A percentile compares a stretch with the other conserved stretches of the same genome.
These are phyloP conservation scores for Limnephilus marmoratus DNA, from an alignment of 2,888 invertebrate species.

Conservation along the genomic window DNA sequence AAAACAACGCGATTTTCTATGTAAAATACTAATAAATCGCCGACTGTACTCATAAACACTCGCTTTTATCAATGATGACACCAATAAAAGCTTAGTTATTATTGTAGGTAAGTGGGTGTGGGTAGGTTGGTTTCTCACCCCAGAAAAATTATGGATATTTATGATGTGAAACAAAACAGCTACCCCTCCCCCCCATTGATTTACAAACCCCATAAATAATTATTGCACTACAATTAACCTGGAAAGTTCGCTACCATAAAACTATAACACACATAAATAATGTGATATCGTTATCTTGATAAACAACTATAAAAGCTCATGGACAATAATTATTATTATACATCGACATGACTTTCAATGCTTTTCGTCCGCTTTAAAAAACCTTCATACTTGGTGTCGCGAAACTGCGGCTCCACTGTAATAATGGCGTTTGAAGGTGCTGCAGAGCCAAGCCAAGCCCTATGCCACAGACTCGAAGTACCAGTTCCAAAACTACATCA, in stretches of 20 bases:
- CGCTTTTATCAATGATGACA: neutral
- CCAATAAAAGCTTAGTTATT: neutral
- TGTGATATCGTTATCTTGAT: neutral
- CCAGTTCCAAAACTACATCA: no score
- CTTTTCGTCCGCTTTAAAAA: neutral
- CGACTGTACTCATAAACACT: neutral
- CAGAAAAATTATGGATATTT: neutral
- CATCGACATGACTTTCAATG: neutral
- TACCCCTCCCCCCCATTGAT: neutral
- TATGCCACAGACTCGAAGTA: no score
- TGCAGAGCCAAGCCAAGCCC: no score
- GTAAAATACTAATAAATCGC: no score
- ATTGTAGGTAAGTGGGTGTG: neutral
- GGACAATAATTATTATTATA: neutral
- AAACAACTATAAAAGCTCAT: neutral
- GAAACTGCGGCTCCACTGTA: no score
- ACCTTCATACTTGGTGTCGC: neutral
- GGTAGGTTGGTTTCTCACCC: neutral
- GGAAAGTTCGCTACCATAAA: neutral
- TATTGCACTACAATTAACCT: neutral
- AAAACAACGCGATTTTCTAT: no score
- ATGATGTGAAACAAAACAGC: neutral
- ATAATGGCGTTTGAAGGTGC: no score
- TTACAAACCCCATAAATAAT: neutral
- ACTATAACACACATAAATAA: neutral